Evolutionary conservation across 2,113 vertebrate genomes (phyloP).

Genomic region (Gnathonemus echidnorhynchus): DNA sequence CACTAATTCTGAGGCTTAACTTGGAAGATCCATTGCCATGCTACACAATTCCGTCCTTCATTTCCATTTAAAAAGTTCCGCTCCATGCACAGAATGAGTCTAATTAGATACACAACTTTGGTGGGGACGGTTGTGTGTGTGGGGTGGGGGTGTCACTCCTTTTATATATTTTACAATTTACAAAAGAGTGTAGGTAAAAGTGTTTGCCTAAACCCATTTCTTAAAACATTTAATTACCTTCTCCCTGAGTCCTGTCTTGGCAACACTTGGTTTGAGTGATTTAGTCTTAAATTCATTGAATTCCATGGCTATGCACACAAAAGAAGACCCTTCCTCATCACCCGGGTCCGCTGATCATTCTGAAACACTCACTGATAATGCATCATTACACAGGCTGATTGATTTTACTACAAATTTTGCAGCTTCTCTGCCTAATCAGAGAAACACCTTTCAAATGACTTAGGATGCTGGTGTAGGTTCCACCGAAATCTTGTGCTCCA

Average conservation of each 20-base stretch:
- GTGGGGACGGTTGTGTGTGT: background rate
- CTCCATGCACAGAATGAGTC: background rate
- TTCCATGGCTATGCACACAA: background rate
- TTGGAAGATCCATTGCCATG: background rate
- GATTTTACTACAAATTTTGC: background rate
- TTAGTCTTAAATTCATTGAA: background rate
- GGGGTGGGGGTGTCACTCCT: background rate
- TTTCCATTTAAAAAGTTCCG: slow-evolving; percentile 6
- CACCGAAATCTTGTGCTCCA: background rate
- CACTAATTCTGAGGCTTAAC: background rate
- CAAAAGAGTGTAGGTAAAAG: slow-evolving; percentile 4
- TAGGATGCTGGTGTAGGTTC: background rate
- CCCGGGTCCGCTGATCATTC: background rate
- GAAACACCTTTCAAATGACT: background rate
- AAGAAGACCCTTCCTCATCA: background rate
- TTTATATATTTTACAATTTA: background rate
- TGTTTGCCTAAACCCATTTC: background rate
- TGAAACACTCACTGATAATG: background rate
- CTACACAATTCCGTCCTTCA: background rate
- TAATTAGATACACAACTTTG: slow-evolving; percentile 1
- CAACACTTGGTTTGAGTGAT: background rate
- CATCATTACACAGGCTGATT: background rate
- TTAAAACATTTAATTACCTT: background rate
- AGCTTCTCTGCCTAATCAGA: background rate
- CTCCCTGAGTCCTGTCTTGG: background rate